phyloP scores from a whole-genome alignment of 2,113 vertebrate genomes.

The Nycticebus coucang region DNA sequence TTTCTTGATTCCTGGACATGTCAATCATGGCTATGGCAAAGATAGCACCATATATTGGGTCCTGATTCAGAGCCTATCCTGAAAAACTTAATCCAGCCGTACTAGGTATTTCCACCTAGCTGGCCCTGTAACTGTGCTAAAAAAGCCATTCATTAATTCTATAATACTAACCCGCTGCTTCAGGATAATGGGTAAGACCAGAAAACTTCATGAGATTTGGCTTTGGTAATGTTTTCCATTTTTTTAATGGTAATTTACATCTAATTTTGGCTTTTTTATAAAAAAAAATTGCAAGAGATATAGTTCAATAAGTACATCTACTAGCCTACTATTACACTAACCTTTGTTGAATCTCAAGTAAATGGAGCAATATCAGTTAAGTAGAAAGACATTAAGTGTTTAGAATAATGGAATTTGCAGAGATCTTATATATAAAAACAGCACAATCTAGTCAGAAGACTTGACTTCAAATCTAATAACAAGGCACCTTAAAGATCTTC shows the following conservation, averaged over 20 bases:
- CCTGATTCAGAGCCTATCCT: not conserved
- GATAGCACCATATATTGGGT: not conserved
- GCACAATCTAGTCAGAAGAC: not conserved
- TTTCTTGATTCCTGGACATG: not conserved
- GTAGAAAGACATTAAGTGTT: not conserved
- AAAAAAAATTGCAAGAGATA: not conserved
- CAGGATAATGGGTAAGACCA: not conserved
- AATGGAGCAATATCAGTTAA: not conserved
- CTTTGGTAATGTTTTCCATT: not conserved
- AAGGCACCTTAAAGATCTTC: not conserved
- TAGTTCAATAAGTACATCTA: not conserved
- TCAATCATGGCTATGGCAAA: not conserved
- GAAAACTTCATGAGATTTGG: not conserved
- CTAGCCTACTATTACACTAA: not conserved
- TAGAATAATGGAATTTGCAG: not conserved
- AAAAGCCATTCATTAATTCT: not conserved
- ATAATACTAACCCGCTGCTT: not conserved
- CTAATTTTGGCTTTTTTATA: not conserved
- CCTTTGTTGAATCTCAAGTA: not conserved
- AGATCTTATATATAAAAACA: conserved; percentile 16
- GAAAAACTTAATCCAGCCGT: not conserved
- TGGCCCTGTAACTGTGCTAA: not conserved
- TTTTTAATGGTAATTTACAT: not conserved
- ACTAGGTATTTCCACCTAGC: not conserved
- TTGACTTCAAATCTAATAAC: conserved; percentile 4